Evolutionary conservation across 2,113 vertebrate genomes (phyloP), one percentile per base, ranked within the genome.

Genomic region (Scomber japonicus): DNA sequence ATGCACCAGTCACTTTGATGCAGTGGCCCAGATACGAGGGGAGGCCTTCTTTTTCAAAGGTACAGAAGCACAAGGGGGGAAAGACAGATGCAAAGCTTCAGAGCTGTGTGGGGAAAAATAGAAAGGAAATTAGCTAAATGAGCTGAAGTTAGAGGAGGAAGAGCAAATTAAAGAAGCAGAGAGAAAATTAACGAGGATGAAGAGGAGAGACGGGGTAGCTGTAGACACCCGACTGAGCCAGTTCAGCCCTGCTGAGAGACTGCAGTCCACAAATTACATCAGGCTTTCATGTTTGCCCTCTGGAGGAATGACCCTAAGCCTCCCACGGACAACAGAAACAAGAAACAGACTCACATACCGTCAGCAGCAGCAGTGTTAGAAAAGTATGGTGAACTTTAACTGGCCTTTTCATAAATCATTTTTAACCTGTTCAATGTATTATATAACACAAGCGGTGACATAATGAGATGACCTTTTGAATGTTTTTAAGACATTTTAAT

Each of bases 41-140:
- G 98, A 99, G 88, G 97, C 97, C 46, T 99, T 99, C 94, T 99
- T 99, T 91, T 99, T 99, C 92, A 99, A 98, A 97, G 98, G 98
- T 99, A 94, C 56, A 8, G 17, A 49, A 21, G 68, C 70, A 67
- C 73, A 75, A 71, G 82, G 72, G 31, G 64, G 67, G 53, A 71
- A n/a, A 79, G 82, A 63, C 24, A 44, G 71, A 74, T 3, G 5
- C 82, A 79, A 53, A 77, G 63, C 70, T 27, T n/a, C 46, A 57
- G 65, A 79, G 53, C 66, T 63, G 59, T 15, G 72, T 65, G 63
- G 61, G 46, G 48, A 78, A 68, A 75, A 49, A 30, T 44, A 72
- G 62, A 7, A 30, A 71, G 3, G 3, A 63, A 71, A 70, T 65
- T 62, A 56, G 68, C 55, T 75, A 80, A 81, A 86, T 71, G 64